phyloP scores from a whole-genome alignment of 1,140 invertebrate species.

The Drosophila jambulina region DNA sequence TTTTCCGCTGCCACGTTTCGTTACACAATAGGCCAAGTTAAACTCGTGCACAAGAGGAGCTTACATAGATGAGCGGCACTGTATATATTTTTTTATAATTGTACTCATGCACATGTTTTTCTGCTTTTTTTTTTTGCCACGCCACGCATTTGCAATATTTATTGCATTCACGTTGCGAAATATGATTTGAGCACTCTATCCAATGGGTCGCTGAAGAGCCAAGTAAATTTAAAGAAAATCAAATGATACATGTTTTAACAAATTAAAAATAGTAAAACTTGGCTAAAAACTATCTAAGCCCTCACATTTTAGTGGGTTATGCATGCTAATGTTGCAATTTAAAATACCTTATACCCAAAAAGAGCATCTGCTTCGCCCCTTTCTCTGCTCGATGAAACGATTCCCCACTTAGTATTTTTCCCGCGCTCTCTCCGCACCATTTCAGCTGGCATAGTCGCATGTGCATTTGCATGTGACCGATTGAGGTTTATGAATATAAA shows the following conservation, averaged over 20 bases:
- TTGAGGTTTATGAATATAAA: constrained; percentile 83
- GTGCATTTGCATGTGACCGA: constrained; percentile 81
- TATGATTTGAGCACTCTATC: constrained; percentile 44
- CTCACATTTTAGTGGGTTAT: not conserved
- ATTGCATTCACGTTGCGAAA: constrained; percentile 47
- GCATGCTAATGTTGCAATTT: not conserved
- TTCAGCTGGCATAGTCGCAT: constrained; percentile 40
- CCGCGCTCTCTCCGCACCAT: constrained; percentile 28
- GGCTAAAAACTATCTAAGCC: not conserved
- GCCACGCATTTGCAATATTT: constrained; percentile 59
- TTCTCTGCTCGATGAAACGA: not conserved
- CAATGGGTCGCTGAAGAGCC: not conserved
- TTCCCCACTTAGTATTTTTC: constrained; percentile 34
- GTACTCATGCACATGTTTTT: constrained; percentile 7
- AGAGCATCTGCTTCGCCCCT: constrained; percentile 9
- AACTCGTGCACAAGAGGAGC: constrained; percentile 20
- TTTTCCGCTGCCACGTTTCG: constrained; percentile 54
- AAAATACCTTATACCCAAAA: not conserved
- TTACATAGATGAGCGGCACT: constrained; percentile 1
- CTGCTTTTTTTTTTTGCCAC: constrained; percentile 33
- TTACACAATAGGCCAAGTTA: constrained; percentile 49
- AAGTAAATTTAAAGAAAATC: not conserved
- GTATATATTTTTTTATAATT: constrained; percentile 6
- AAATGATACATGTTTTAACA: not conserved
- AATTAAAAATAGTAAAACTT: not conserved